Evolutionary conservation across 2,888 invertebrate genomes (phyloP), one percentile per base, ranked within the genome.

Genomic region (Drosophila yooni): DNA sequence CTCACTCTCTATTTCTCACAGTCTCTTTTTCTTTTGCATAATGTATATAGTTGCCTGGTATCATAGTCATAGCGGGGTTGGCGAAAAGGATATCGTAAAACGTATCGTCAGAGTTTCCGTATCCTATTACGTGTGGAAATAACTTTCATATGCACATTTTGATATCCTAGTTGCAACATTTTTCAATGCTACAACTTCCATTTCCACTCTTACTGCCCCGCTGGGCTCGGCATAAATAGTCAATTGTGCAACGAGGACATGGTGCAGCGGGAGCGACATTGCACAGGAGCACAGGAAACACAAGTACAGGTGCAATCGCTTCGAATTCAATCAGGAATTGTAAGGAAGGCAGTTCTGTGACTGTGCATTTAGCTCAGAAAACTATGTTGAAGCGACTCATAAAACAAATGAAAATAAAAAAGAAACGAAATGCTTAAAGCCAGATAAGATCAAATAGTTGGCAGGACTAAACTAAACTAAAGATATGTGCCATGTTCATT

Each of bases 91-190:
- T 87, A 88, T 85, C 76, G 81, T 88, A 89, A 86, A 87, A 80
- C 85, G 83, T 88, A 88, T 84, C 81, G 83, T 80, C 76, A 64
- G 79, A 81, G 83, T 77, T 87, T 87, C 87, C 89, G 89, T 83
- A 89, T 87, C 85, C 87, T 78, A 87, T 87, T 87, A 87, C 83
- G 83, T 83, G 88, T 85, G 89, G 88, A 87, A 89, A 87, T 87
- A 76, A 87, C 87, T 83, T 84, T 89, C 89, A 87, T 88, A 87
- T 89, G 88, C 87, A 88, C 85, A 89, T 87, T 87, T 88, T 89
- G 83, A 87, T 87, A 85, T 89, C 80, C 85, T 88, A 80, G 82
- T 57, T 82, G 74, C 82, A 82, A 60, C 64, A 60, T 63, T 68
- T 79, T 75, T 60, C 77, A 67, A 60, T 74, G 40, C 70, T 65